A percentile compares a stretch with the other conserved stretches of the same genome.
Evolutionary conservation across 2,113 vertebrate genomes (phyloP).

Genomic region (Cynocephalus volans): DNA sequence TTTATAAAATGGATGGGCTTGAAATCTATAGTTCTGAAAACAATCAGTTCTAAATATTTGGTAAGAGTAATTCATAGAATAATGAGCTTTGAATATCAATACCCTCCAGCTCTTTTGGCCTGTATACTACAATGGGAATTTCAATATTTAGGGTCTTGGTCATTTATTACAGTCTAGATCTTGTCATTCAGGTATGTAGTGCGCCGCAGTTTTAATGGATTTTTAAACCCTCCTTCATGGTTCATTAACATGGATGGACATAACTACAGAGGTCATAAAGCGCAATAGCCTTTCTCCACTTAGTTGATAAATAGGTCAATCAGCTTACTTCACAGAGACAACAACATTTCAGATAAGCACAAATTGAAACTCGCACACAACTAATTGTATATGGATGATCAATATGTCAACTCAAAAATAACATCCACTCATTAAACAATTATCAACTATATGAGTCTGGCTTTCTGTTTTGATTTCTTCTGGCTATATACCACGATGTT

Average conservation of each 20-base stretch:
- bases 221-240: constrained; percentile 77
- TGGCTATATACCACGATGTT: neutral
- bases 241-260: constrained; percentile 74
- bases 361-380: constrained; percentile 46
- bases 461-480: constrained; percentile 1
- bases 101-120: neutral
- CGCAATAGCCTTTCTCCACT: constrained; percentile 58
- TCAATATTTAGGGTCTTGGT: constrained; percentile 3
- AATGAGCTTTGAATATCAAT: constrained; percentile 6
- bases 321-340: constrained; percentile 28
- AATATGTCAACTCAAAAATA: constrained; percentile 32
- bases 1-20: neutral
- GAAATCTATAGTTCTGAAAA: neutral
- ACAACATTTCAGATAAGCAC: constrained; percentile 41
- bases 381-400: constrained; percentile 53
- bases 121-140: neutral
- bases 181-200: constrained; percentile 46
- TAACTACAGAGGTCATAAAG: constrained; percentile 71
- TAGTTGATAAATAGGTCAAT: constrained; percentile 75
- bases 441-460: neutral
- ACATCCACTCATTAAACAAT: neutral
- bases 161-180: neutral
- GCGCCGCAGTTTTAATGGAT: constrained; percentile 41
- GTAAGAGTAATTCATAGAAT: constrained; percentile 12
- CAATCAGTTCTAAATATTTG: neutral